A percentile compares a stretch with the other conserved stretches of the same genome.
These are phyloP conservation scores for Aplysia californica DNA, from an alignment of 1,140 invertebrate genomes.

Conservation along the genomic window DNA sequence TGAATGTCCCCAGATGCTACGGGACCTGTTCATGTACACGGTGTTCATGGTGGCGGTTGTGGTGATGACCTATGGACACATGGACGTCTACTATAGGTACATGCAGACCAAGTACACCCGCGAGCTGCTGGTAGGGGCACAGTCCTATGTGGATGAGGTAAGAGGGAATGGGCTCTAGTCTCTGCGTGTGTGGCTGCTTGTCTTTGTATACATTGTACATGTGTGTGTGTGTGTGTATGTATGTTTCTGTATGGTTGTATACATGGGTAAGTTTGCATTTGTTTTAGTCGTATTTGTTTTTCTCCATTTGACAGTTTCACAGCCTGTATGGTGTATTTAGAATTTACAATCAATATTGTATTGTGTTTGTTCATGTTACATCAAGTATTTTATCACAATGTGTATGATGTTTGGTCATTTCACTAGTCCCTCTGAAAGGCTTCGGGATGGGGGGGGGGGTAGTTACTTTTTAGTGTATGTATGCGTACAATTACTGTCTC, in stretches of 20 bases:
- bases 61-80: background rate
- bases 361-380: background rate
- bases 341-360: background rate
- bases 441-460: too few relatives aligned
- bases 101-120: background rate
- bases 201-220: too few relatives aligned
- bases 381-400: too few relatives aligned
- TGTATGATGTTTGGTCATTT: too few relatives aligned
- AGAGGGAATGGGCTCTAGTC: background rate
- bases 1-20: background rate
- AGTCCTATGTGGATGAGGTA: background rate
- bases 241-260: too few relatives aligned
- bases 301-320: background rate
- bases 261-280: too few relatives aligned
- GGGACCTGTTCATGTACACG: slow-evolving; percentile 11
- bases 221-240: too few relatives aligned
- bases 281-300: background rate
- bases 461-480: too few relatives aligned
- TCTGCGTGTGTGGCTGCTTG: background rate
- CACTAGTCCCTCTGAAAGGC: too few relatives aligned
- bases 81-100: background rate
- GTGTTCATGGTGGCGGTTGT: background rate
- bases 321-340: background rate
- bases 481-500: too few relatives aligned
- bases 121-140: background rate